A percentile compares a stretch with the other conserved stretches of the same genome.
phyloP scores from a whole-genome alignment of 2,797 vertebrate genomes.

The Cirrhinus mrigala region DNA sequence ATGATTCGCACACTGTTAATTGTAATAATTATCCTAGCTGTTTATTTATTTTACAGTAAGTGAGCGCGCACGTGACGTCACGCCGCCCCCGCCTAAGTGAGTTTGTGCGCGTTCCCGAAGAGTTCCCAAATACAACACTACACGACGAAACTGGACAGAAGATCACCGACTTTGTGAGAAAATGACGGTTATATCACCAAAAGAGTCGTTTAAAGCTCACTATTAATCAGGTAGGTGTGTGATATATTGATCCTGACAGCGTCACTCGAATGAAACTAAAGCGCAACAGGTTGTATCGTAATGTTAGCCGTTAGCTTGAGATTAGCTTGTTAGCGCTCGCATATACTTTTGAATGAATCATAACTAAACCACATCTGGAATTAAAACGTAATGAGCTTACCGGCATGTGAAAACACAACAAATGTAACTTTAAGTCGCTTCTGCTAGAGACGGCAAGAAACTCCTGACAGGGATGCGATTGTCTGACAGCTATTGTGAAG shows the following conservation, averaged over 20 bases:
- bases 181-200: conserved; percentile 35
- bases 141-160: not conserved
- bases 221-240: conserved; percentile 41
- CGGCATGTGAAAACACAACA: not conserved
- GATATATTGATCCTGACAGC: not conserved
- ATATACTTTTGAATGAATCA: not conserved
- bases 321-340: conserved; percentile 18
- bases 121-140: not conserved
- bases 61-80: conserved; percentile 53
- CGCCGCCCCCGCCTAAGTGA: not conserved
- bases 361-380: not conserved
- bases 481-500: conserved; percentile 28
- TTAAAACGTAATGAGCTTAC: not conserved
- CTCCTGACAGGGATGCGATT: conserved; percentile 44
- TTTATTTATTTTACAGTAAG: not conserved
- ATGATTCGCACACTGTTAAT: not conserved
- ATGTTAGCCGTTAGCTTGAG: conserved; percentile 43
- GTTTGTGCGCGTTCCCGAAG: conserved; percentile 34
- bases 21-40: not conserved
- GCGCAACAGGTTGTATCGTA: conserved; percentile 69
- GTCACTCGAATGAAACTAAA: not conserved
- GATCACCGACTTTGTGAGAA: not conserved
- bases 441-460: conserved; percentile 1
- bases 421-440: not conserved
- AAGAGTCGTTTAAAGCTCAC: not conserved